Conservation (phyloP, 2,113 vertebrate genomes). For the Cyanoramphus novaezelandiae region DNA sequence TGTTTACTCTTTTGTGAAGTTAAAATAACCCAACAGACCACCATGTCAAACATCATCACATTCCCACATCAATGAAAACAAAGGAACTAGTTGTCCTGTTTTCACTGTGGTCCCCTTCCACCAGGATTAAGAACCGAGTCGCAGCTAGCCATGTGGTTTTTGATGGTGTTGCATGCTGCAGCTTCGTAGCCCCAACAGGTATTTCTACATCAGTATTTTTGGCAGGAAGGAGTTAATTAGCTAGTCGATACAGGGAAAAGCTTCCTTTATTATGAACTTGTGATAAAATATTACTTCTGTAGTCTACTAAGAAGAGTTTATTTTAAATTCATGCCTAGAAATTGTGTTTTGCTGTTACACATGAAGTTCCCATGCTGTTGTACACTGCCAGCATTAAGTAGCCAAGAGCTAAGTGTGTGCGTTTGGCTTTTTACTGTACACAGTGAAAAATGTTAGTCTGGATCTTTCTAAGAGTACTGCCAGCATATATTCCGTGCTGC, state of each 20-base stretch:
- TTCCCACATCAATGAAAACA: background rate
- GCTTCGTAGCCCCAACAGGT: background rate
- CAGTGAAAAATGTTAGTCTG: background rate
- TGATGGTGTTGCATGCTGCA: background rate
- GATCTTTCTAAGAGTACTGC: background rate
- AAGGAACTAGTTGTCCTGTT: background rate
- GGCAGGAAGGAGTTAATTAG: background rate
- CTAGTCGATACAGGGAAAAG: background rate
- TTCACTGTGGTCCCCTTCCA: background rate
- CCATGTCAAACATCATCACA: background rate
- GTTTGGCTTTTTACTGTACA: background rate
- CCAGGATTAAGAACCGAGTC: background rate
- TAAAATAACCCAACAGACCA: background rate
- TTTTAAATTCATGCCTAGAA: background rate
- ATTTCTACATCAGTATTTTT: background rate
- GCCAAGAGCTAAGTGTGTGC: background rate
- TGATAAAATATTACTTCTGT: background rate
- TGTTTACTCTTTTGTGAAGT: background rate
- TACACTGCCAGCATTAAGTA: background rate
- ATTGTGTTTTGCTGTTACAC: background rate
- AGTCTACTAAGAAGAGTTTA: background rate
- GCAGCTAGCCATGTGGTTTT: background rate
- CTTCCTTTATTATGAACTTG: background rate
- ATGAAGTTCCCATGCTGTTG: accelerated
- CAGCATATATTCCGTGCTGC: background rate